Evolutionary conservation across 2,888 invertebrate species (phyloP).

Genomic region (Ferrisia virgata): DNA sequence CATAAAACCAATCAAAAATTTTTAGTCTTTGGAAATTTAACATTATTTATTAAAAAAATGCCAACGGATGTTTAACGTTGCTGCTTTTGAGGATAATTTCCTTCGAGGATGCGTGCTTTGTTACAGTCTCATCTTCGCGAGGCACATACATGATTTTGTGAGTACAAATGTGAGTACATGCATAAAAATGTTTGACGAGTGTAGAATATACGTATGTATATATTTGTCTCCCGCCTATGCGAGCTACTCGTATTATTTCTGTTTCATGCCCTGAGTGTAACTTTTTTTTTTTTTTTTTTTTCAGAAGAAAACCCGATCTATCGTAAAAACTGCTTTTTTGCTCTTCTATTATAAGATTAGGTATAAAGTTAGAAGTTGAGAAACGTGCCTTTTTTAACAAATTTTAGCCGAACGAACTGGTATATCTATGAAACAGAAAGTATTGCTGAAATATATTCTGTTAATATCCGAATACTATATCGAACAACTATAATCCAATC

Average conservation of each 20-base stretch:
- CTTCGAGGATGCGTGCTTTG: too few relatives aligned
- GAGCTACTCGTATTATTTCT: background rate
- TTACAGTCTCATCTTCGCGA: too few relatives aligned
- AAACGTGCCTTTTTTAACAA: background rate
- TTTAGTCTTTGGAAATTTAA: too few relatives aligned
- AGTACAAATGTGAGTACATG: too few relatives aligned
- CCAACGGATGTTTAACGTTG: too few relatives aligned
- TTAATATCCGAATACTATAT: background rate
- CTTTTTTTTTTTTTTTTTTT: background rate
- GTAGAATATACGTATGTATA: too few relatives aligned
- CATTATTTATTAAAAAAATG: too few relatives aligned
- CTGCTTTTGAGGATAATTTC: too few relatives aligned
- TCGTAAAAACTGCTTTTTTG: background rate
- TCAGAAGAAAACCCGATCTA: background rate
- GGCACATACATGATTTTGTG: too few relatives aligned
- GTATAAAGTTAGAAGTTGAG: background rate
- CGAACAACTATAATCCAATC: background rate
- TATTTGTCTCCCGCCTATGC: too few relatives aligned
- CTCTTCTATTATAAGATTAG: background rate
- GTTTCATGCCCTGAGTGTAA: background rate
- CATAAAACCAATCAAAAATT: too few relatives aligned
- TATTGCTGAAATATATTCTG: background rate
- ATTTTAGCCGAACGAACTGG: background rate
- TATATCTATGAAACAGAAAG: background rate
- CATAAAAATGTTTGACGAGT: too few relatives aligned